phyloP scores from a whole-genome alignment of 2,113 vertebrate genomes.

The Apteryx mantelli region DNA sequence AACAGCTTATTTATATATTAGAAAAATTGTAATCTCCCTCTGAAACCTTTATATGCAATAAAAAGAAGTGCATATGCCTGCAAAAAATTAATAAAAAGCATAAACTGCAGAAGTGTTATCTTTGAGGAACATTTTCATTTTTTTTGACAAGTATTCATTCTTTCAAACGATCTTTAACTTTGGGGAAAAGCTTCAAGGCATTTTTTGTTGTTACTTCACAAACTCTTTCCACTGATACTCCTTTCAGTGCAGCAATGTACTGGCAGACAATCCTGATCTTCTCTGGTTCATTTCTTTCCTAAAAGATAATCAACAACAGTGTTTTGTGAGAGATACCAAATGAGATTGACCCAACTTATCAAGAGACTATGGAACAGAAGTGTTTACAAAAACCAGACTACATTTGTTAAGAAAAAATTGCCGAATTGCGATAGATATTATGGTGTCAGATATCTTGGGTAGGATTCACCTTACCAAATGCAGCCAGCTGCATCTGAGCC shows the following conservation, averaged over 20 bases:
- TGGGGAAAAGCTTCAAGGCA: conserved; percentile 64
- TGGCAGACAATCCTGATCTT: conserved; percentile 53
- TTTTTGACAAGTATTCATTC: background rate
- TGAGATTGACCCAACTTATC: background rate
- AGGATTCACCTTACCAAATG: background rate
- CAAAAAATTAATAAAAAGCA: background rate
- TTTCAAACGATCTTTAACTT: background rate
- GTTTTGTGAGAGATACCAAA: background rate
- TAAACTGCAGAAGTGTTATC: background rate
- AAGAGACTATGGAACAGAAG: background rate
- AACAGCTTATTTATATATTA: background rate
- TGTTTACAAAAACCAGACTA: background rate
- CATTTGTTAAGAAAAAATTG: background rate
- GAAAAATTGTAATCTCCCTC: background rate
- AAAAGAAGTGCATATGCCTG: background rate
- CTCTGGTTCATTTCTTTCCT: conserved; percentile 68
- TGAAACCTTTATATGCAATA: background rate
- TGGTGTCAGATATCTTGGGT: background rate
- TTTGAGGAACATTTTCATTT: background rate
- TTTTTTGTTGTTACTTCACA: conserved; percentile 60
- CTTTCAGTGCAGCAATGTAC: conserved; percentile 62
- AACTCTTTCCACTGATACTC: conserved; percentile 36
- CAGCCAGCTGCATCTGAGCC: background rate
- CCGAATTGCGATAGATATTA: background rate
- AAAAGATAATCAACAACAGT: background rate